Percentiles rank a stretch among this genome's conserved stretches.
Evolutionary conservation across 2,113 vertebrate species (phyloP).

Genomic region (Galemys pyrenaicus): DNA sequence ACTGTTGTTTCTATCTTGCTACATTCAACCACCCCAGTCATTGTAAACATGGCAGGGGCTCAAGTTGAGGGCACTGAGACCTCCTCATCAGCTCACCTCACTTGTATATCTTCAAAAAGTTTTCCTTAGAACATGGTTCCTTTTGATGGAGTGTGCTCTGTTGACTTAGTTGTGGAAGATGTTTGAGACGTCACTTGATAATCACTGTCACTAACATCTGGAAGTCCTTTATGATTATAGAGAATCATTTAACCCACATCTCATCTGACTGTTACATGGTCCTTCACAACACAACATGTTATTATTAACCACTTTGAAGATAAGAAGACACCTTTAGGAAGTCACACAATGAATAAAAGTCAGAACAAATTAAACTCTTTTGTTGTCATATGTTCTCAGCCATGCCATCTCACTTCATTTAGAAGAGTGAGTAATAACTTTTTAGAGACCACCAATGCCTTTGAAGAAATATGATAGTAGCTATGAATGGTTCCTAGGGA

Average conservation of each 20-base stretch:
- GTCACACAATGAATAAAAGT: background rate
- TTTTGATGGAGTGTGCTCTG: background rate
- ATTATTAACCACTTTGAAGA: background rate
- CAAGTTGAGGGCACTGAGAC: rapidly evolving
- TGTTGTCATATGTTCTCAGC: background rate
- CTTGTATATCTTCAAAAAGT: background rate
- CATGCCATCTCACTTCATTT: background rate
- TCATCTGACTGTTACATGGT: background rate
- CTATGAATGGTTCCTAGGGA: background rate
- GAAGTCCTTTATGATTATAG: background rate
- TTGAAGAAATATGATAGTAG: slow-evolving; percentile 5
- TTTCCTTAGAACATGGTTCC: background rate
- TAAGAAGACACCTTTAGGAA: background rate
- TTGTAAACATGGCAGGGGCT: background rate
- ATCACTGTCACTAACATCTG: background rate
- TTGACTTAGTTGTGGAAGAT: background rate
- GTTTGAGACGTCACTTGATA: background rate
- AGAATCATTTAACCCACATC: background rate
- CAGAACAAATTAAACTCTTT: background rate
- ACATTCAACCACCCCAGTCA: background rate
- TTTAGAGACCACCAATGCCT: background rate
- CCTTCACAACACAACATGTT: background rate
- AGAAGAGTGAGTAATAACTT: background rate
- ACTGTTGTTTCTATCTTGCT: background rate
- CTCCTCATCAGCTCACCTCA: background rate